Base-by-base conservation (phyloP, 2,113 vertebrate genomes). In the Hippolais icterina region DNA sequence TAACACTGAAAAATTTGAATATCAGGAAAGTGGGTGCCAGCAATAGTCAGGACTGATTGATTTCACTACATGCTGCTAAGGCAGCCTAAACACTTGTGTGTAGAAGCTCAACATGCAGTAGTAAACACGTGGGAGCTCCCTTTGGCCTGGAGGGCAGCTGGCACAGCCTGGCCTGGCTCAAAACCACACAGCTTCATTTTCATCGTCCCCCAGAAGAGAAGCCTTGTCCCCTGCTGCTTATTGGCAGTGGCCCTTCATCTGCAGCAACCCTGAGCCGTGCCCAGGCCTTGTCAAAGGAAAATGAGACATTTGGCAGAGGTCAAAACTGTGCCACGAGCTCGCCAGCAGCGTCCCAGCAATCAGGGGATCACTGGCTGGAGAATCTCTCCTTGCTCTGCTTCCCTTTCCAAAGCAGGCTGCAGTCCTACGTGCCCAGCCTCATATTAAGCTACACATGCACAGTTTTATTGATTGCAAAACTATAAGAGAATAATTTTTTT, bases 241-340 rank as follows among this genome's bases (percentile, higher is more conserved):
- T 41, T 93, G 95, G 95, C 95, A 94, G 24, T 50, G 52, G 35
- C 80, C 52, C 80, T 44, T 2, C 0, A 21, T 56, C 86, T 87
- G 79, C 77, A 83, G 39, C 68, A 81, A 28, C 24, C 33, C 72
- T 94, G 80, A 92, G 50, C 86, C 3, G 6, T 92, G 94, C 94
- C 96, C 96, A 96, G 89, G 68, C 77, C 77, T 84, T 84, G 93
- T 94, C 96, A 93, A 53, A 56, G 72, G 9, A 89, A 94, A 92
- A 75, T 0, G 31, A 97, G 91, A 65, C 70, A n/a, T 72, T 93
- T 97, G 95, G 96, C 94, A 94, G 56, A 49, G 80, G 89, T 81
- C 52, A 84, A 6, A 94, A 89, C 64, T 81, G 83, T 95, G 94
- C 91, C 95, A 95, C 4, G 2, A 0, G 12, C 50, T 21, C 5